Base-by-base conservation (phyloP, 2,113 vertebrate genomes). In the Leptodactylus fuscus region DNA sequence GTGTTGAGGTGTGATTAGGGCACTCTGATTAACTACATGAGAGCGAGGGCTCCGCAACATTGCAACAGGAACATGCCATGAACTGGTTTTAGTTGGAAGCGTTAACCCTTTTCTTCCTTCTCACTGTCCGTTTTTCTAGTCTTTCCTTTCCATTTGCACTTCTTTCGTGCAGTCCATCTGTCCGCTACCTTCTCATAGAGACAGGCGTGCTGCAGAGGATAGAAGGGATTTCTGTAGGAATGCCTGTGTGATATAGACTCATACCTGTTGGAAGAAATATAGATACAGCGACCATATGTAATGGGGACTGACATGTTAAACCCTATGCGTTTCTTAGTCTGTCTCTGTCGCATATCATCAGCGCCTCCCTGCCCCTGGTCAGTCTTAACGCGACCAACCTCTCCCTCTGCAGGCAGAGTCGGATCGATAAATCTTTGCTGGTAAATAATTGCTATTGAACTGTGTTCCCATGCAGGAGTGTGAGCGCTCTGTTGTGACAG, bases 371-470 rank as follows among this genome's bases (percentile, higher is more conserved):
- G 76, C 76, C 71, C 78, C 81, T 29, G 34, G 70, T 87, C 75
- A 36, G 71, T 73, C 77, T 81, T 53, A 41, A 13, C 48, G 62
- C 24, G 46, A 58, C 22, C 89, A 87, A 85, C 89, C 91, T 88
- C 81, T 81, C 88, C 79, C 90, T 89, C 90, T 87, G 88, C 89
- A 91, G 90, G 89, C 90, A 73, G 92, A 90, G 91, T 55, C 89
- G 90, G 90, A 93, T 94, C 94, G 92, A 95, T 95, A 94, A 92
- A 95, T 95, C 95, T 94, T 94, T 94, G 94, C 95, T 95, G 94
- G 94, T 95, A 95, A 96, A 95, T 95, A 95, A 95, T 95, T 95
- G 94, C 94, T 94, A 94, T 94, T 58, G 94, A 95, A 90, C 91
- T 87, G 92, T 88, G 92, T 93, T 95, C 95, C 94, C 94, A 95